Conservation (phyloP, 2,888 invertebrate species). For the Thereva unica region DNA sequence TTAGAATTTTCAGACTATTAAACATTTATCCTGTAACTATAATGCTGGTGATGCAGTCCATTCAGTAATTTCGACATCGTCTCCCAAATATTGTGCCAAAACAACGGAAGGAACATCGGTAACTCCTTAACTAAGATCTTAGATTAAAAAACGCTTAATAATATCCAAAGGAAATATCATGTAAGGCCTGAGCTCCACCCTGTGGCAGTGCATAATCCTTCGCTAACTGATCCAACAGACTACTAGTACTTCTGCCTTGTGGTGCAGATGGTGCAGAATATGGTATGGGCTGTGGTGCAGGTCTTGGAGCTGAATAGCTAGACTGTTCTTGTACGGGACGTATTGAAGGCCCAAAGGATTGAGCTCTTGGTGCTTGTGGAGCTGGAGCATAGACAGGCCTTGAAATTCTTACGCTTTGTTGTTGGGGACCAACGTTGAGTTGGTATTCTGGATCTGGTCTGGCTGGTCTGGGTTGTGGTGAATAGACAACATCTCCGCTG, state of each 20-base stretch:
- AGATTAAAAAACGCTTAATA: slow-evolving; percentile 58
- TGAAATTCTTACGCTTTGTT: slow-evolving; percentile 51
- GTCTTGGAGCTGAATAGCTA: slow-evolving; percentile 48
- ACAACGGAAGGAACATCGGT: slow-evolving; percentile 3
- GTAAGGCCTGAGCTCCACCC: slow-evolving; percentile 69
- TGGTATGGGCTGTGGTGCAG: slow-evolving; percentile 44
- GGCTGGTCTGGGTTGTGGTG: slow-evolving; percentile 52
- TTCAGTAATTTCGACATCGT: too few relatives aligned
- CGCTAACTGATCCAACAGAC: slow-evolving; percentile 77
- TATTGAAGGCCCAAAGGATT: slow-evolving; percentile 4
- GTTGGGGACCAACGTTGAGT: slow-evolving; percentile 13
- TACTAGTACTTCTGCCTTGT: slow-evolving; percentile 57
- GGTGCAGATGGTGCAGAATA: slow-evolving; percentile 37
- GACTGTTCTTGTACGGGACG: slow-evolving; percentile 43
- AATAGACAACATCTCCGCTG: slow-evolving; percentile 54
- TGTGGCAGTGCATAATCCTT: slow-evolving; percentile 79
- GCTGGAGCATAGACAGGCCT: slow-evolving; percentile 55
- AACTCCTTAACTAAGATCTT: not conserved
- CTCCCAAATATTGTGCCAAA: not conserved
- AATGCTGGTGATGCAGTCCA: too few relatives aligned
- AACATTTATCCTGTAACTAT: too few relatives aligned
- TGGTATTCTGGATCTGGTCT: slow-evolving; percentile 55
- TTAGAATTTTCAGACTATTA: too few relatives aligned
- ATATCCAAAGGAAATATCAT: slow-evolving; percentile 83
- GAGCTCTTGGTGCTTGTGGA: slow-evolving; percentile 50